phyloP scores from a whole-genome alignment of 2,888 invertebrate species.

The Trilocha varians region DNA sequence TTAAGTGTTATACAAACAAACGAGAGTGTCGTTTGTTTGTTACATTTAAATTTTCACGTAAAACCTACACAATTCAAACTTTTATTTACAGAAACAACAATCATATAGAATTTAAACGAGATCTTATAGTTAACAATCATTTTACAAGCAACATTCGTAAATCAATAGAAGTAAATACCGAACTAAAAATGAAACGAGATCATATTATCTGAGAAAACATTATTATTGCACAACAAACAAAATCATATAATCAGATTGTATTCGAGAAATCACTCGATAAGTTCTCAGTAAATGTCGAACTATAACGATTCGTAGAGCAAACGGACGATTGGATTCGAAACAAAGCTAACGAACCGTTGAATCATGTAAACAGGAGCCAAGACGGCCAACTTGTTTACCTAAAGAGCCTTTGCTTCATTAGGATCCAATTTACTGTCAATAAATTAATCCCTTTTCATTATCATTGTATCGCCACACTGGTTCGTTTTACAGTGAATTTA shows the following conservation, averaged over 20 bases:
- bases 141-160: too few species aligned
- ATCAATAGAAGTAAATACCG: too few species aligned
- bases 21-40: too few species aligned
- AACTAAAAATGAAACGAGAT: too few species aligned
- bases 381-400: slow-evolving; percentile 71
- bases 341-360: slow-evolving; percentile 72
- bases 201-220: too few species aligned
- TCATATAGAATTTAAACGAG: too few species aligned
- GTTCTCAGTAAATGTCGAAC: not conserved
- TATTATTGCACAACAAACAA: not conserved
- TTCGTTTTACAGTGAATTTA: not conserved
- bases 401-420: slow-evolving; percentile 73
- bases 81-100: too few species aligned
- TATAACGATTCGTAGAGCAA: slow-evolving; percentile 13
- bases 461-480: slow-evolving; percentile 29
- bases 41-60: too few species aligned
- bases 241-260: not conserved
- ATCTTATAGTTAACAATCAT: too few species aligned
- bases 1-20: too few species aligned
- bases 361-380: slow-evolving; percentile 69
- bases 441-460: slow-evolving; percentile 61
- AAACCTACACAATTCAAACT: too few species aligned
- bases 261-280: slow-evolving; percentile 2
- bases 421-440: slow-evolving; percentile 72
- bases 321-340: slow-evolving; percentile 61